Evolutionary conservation across 2,113 vertebrate genomes (phyloP).

Genomic region (Psittacula cyanocephala): DNA sequence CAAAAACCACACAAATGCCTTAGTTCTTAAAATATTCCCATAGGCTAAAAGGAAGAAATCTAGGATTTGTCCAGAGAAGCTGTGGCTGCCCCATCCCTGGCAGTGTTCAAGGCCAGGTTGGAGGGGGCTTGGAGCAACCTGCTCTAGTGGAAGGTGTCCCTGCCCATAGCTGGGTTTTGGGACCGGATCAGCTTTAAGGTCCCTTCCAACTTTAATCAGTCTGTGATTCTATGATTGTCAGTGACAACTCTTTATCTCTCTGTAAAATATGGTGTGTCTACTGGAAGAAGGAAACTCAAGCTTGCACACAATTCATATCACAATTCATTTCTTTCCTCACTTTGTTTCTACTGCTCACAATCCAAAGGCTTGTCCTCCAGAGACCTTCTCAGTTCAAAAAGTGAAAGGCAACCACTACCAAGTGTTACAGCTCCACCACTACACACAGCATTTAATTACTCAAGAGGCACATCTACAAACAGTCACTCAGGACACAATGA

Average conservation of each 20-base stretch:
- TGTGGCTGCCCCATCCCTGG: not conserved
- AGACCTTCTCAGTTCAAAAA: not conserved
- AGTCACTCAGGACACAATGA: not conserved
- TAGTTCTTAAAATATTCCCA: not conserved
- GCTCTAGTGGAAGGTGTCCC: not conserved
- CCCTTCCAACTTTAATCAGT: not conserved
- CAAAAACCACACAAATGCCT: not conserved
- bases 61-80: not conserved
- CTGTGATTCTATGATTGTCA: not conserved
- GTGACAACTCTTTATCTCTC: not conserved
- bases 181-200: not conserved
- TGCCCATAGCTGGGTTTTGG: not conserved
- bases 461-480: rapidly evolving
- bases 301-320: not conserved
- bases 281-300: not conserved
- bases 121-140: not conserved
- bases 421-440: rapidly evolving
- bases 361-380: not conserved
- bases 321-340: not conserved
- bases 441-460: rapidly evolving
- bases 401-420: not conserved
- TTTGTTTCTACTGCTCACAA: not conserved
- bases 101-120: not conserved
- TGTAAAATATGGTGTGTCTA: not conserved
- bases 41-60: not conserved